Conservation (phyloP, 2,113 vertebrate genomes). For the Cervus canadensis region DNA sequence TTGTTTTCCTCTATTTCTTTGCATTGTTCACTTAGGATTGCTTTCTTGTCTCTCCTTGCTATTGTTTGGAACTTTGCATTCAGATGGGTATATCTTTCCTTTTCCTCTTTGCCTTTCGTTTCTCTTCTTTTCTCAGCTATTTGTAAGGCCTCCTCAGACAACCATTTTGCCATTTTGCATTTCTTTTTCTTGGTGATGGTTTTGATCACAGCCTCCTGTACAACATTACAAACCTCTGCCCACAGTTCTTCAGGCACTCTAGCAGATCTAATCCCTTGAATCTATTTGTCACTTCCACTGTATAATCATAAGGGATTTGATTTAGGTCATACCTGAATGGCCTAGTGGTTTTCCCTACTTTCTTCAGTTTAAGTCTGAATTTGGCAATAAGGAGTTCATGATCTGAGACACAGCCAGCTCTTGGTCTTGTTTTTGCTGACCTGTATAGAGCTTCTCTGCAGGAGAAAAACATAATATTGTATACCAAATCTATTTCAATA, state of each 20-base stretch:
- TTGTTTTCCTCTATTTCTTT: not conserved
- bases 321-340: not conserved
- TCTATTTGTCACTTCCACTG: not conserved
- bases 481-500: not conserved
- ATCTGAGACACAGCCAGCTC: not conserved
- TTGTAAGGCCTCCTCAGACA: not conserved
- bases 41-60: not conserved
- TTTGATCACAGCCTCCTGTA: not conserved
- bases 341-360: not conserved
- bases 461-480: not conserved
- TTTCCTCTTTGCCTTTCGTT: not conserved
- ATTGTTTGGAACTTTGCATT: not conserved
- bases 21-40: not conserved
- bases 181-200: not conserved
- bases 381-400: not conserved
- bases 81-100: not conserved
- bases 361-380: not conserved
- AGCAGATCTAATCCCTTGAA: not conserved
- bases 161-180: not conserved
- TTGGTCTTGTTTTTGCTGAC: not conserved
- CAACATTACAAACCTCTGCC: not conserved
- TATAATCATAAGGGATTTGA: not conserved
- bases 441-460: not conserved
- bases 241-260: not conserved
- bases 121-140: not conserved